Evolutionary conservation across 2,113 vertebrate species (phyloP).

Genomic region (Crypturellus undulatus): DNA sequence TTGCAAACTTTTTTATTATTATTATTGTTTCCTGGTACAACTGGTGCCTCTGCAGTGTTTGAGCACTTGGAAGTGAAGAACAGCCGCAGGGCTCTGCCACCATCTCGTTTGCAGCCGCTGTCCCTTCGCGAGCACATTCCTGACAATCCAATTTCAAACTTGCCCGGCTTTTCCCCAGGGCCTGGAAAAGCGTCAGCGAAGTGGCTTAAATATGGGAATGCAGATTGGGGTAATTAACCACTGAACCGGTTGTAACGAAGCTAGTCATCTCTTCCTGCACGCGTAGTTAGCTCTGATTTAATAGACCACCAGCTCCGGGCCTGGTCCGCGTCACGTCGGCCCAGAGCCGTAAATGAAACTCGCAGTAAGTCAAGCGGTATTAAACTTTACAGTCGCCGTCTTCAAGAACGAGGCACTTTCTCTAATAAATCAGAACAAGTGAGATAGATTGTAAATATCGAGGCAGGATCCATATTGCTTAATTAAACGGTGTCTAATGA

Average conservation of each 20-base stretch:
- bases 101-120: fast-evolving
- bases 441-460: slow-evolving; percentile 69
- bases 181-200: background rate
- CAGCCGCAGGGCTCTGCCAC: fast-evolving
- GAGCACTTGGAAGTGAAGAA: background rate
- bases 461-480: slow-evolving; percentile 77
- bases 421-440: slow-evolving; percentile 68
- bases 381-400: slow-evolving; percentile 71
- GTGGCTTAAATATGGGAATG: slow-evolving; percentile 20
- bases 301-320: slow-evolving; percentile 36
- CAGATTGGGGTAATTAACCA: slow-evolving; percentile 51
- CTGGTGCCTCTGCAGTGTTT: fast-evolving
- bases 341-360: slow-evolving; percentile 46
- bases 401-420: slow-evolving; percentile 31
- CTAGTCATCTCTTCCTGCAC: slow-evolving; percentile 45
- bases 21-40: background rate
- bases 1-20: background rate
- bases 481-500: slow-evolving; percentile 75
- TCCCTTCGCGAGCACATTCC: background rate
- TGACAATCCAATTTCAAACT: fast-evolving
- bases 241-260: slow-evolving; percentile 52
- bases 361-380: slow-evolving; percentile 70
- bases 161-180: background rate
- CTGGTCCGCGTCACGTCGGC: background rate
- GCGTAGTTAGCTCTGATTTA: slow-evolving; percentile 71